Evolutionary conservation across 2,797 vertebrate species (phyloP).

Genomic region (Epinephelus awoara): DNA sequence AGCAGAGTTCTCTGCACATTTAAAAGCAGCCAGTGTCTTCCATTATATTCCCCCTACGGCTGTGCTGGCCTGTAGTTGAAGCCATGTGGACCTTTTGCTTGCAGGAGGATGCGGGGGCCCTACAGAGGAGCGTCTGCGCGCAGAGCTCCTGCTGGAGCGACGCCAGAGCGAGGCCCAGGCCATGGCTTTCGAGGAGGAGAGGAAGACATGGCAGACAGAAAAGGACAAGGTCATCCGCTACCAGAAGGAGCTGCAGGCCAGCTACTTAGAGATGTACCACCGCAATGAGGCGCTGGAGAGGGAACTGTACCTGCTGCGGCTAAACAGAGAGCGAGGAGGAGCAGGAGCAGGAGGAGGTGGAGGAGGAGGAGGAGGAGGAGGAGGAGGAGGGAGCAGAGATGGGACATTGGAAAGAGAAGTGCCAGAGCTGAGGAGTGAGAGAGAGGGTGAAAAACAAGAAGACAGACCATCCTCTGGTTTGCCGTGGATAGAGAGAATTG

Average conservation of each 20-base stretch:
- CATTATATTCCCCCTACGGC: conserved; percentile 44
- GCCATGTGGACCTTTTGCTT: conserved; percentile 42
- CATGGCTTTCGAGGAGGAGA: conserved; percentile 93
- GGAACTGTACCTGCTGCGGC: conserved; percentile 88
- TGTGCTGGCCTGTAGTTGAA: conserved; percentile 49
- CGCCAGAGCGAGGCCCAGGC: conserved; percentile 95
- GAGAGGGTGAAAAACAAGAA: conserved; percentile 50
- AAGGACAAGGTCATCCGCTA: conserved; percentile 98
- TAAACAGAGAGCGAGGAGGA: conserved; percentile 67
- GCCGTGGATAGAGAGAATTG: conserved; percentile 94
- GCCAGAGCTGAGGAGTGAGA: conserved; percentile 68
- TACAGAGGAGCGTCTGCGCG: conserved; percentile 91
- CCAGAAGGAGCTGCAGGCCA: conserved; percentile 97
- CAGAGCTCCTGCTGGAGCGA: conserved; percentile 94
- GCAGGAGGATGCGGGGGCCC: conserved; percentile 75
- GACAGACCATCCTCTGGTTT: conserved; percentile 81
- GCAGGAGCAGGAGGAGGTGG: conserved; percentile 68
- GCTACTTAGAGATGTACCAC: conserved; percentile 97
- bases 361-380: conserved; percentile 63
- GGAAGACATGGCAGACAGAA: conserved; percentile 95
- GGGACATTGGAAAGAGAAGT: conserved; percentile 78
- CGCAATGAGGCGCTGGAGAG: conserved; percentile 92
- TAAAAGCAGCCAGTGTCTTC: conserved; percentile 50
- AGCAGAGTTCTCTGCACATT: conserved; percentile 29
- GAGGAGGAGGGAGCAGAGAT: conserved; percentile 59